A percentile compares a stretch with the other conserved stretches of the same genome.
These are phyloP conservation scores for Magallana ariakensis DNA, from an alignment of 1,140 invertebrate genomes.

Conservation along the genomic window DNA sequence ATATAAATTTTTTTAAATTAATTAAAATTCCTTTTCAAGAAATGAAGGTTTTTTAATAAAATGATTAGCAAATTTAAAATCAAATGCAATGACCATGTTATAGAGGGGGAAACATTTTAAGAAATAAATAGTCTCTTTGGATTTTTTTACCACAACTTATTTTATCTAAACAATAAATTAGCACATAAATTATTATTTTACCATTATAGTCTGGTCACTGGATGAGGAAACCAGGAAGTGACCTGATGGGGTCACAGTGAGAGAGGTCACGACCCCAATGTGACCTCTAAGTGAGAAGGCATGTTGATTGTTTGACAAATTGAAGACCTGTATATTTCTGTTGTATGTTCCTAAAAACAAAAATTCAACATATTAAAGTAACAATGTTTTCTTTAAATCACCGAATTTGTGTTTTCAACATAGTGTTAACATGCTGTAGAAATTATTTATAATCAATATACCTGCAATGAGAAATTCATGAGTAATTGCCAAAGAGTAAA, in stretches of 20 bases:
- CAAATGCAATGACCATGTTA: too few species aligned
- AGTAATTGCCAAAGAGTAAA: slow-evolving; percentile 73
- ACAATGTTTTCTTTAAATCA: slow-evolving; percentile 8
- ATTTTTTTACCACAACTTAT: too few species aligned
- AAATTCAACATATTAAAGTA: not conserved
- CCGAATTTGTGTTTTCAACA: too few species aligned
- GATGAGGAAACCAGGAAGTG: slow-evolving; percentile 68
- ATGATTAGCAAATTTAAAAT: too few species aligned
- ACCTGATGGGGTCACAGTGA: slow-evolving; percentile 62
- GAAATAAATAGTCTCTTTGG: too few species aligned
- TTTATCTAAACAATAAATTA: too few species aligned
- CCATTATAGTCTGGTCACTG: slow-evolving; percentile 66
- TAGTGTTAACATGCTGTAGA: too few species aligned
- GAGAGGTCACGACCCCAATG: slow-evolving; percentile 62
- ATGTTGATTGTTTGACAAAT: slow-evolving; percentile 61
- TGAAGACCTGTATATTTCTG: slow-evolving; percentile 67
- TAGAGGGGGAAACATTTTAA: too few species aligned
- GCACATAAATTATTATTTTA: slow-evolving; percentile 17
- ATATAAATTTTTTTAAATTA: too few species aligned
- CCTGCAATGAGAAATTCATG: slow-evolving; percentile 73
- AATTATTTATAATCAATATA: slow-evolving; percentile 42
- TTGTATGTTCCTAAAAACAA: slow-evolving; percentile 69
- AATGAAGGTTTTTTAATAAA: too few species aligned
- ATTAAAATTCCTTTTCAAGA: too few species aligned
- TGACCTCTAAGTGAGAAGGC: slow-evolving; percentile 67